phyloP scores from a whole-genome alignment of 2,797 vertebrate species.

The Gallinago nigripennis region DNA sequence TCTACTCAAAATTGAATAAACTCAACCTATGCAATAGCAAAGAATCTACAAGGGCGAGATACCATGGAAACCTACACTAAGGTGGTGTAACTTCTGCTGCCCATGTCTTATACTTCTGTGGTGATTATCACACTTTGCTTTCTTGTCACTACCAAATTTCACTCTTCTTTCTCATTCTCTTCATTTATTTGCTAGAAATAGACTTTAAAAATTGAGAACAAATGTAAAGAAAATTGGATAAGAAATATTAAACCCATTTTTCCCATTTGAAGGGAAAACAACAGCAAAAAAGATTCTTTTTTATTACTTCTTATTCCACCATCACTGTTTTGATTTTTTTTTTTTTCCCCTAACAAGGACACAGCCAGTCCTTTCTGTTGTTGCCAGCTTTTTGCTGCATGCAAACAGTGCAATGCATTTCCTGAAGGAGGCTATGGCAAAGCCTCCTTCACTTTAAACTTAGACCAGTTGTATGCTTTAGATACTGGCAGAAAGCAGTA shows the following conservation, averaged over 20 bases:
- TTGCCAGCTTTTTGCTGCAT: background rate
- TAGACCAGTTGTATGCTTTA: background rate
- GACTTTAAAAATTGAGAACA: background rate
- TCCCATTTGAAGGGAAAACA: accelerated
- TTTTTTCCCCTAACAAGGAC: background rate
- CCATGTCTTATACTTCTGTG: background rate
- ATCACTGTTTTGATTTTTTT: background rate
- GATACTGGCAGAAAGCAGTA: background rate
- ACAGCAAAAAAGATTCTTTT: background rate
- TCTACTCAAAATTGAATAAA: background rate
- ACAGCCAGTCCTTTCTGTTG: background rate
- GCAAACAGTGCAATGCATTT: background rate
- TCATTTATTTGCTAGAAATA: background rate
- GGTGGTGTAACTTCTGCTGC: background rate
- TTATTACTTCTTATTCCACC: background rate
- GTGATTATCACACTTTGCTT: background rate
- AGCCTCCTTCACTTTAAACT: background rate
- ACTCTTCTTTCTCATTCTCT: background rate
- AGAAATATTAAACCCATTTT: background rate
- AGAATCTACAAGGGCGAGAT: background rate
- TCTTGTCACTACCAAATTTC: background rate
- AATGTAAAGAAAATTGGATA: background rate
- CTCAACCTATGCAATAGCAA: background rate
- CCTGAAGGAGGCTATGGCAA: background rate
- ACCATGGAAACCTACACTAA: background rate